Evolutionary conservation across 2,113 vertebrate species (phyloP).

Genomic region (Coryphaenoides rupestris): DNA sequence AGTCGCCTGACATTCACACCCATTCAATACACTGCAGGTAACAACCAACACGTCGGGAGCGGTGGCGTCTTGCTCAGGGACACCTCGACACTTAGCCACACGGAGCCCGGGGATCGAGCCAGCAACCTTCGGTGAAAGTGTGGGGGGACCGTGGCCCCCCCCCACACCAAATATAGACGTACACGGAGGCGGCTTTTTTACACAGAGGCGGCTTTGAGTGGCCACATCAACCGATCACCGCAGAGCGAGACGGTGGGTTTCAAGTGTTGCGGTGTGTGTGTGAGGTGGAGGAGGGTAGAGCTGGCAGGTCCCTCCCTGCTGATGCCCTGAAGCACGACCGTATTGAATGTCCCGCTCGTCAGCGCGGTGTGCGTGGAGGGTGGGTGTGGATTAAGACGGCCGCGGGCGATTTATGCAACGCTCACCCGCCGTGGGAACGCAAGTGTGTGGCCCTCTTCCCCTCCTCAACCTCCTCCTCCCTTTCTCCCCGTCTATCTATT

Average conservation of each 20-base stretch:
- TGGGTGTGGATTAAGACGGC: slow-evolving; percentile 44
- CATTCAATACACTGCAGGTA: too few species aligned
- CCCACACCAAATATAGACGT: neutral
- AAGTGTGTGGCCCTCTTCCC: slow-evolving; percentile 25
- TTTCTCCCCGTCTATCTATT: too few species aligned
- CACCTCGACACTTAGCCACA: too few species aligned
- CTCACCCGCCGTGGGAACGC: slow-evolving; percentile 60
- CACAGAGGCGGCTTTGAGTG: neutral
- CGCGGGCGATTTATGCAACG: slow-evolving; percentile 50
- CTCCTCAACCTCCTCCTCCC: neutral
- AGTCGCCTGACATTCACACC: too few species aligned
- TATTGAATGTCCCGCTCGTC: slow-evolving; percentile 76
- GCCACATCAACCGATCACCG: slow-evolving; percentile 1
- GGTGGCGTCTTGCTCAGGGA: too few species aligned
- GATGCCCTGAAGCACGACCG: slow-evolving; percentile 57
- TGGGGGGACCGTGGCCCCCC: too few species aligned
- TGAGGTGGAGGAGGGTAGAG: slow-evolving; percentile 26
- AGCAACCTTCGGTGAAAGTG: too few species aligned
- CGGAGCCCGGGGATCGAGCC: too few species aligned
- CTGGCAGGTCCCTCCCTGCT: slow-evolving; percentile 50
- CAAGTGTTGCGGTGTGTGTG: slow-evolving; percentile 16
- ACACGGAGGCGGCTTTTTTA: neutral
- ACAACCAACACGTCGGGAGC: too few species aligned
- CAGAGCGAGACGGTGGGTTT: neutral
- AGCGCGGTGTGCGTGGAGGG: slow-evolving; percentile 25